Evolutionary conservation across 30 jellyfish, hydroid and myxozoan genomes (phyloP).

Genomic region (Aurelia sp.): DNA sequence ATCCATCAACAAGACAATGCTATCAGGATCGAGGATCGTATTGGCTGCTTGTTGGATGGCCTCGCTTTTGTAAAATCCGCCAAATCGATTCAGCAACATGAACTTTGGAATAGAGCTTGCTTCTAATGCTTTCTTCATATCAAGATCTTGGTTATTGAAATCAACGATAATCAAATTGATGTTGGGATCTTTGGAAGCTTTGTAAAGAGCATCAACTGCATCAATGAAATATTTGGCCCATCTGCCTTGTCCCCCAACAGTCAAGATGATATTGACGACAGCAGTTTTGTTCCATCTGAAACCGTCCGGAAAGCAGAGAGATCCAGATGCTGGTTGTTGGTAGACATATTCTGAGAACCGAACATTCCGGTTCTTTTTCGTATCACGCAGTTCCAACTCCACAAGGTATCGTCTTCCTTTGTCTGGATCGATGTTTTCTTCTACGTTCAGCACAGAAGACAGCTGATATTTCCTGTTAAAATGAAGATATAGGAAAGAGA

Average conservation of each 20-base stretch:
- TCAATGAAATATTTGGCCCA: conserved; percentile 92
- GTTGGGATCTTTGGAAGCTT: conserved; percentile 79
- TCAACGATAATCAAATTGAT: conserved; percentile 85
- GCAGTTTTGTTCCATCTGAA: conserved; percentile 89
- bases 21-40: conserved; percentile 68
- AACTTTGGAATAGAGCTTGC: conserved; percentile 68
- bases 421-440: conserved; percentile 71
- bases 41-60: conserved; percentile 90
- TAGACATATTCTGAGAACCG: conserved; percentile 85
- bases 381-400: conserved; percentile 70
- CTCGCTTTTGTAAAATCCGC: conserved; percentile 84
- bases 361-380: conserved; percentile 5
- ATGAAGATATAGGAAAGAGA: background rate
- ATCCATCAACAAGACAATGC: conserved; percentile 81
- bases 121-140: conserved; percentile 62
- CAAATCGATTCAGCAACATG: conserved; percentile 60
- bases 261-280: conserved; percentile 82
- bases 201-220: conserved; percentile 57
- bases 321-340: conserved; percentile 30
- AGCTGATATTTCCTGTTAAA: conserved; percentile 71
- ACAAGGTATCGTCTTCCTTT: conserved; percentile 82
- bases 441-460: conserved; percentile 66
- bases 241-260: conserved; percentile 91
- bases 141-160: conserved; percentile 78
- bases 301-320: conserved; percentile 79